These are phyloP conservation scores for Limnephilus lunatus DNA, from an alignment of 2,888 invertebrate genomes.

Conservation along the genomic window DNA sequence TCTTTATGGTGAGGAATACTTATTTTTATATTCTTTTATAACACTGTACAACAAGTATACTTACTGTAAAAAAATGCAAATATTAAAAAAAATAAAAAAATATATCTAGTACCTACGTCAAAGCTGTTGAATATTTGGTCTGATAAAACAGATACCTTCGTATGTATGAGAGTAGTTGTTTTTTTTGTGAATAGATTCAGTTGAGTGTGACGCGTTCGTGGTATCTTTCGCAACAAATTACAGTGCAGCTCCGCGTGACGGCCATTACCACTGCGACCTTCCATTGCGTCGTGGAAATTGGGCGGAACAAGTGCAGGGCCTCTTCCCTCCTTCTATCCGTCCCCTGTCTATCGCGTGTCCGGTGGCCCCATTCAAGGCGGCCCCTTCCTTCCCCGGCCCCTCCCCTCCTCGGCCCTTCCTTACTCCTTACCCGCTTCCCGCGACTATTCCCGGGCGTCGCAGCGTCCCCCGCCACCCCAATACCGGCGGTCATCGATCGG, in stretches of 20 bases:
- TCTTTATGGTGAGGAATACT: no score
- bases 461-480: background rate
- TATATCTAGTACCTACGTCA: no score
- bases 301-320: conserved; percentile 21
- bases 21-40: no score
- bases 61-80: no score
- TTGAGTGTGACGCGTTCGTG: background rate
- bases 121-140: no score
- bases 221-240: background rate
- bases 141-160: no score
- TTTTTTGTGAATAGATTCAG: background rate
- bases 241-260: background rate
- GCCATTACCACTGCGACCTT: conserved; percentile 11
- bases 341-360: conserved; percentile 13
- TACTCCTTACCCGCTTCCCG: background rate
- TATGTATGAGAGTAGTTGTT: background rate
- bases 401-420: background rate
- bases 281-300: conserved; percentile 32
- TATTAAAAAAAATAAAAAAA: no score
- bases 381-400: background rate
- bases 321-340: background rate
- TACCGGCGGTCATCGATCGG: background rate
- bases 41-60: no score
- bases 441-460: background rate
- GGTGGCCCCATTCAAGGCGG: conserved; percentile 22